Percentiles rank a stretch among this genome's conserved stretches.
Evolutionary conservation across 2,888 invertebrate genomes (phyloP).

Genomic region (Aphodius sticticus): DNA sequence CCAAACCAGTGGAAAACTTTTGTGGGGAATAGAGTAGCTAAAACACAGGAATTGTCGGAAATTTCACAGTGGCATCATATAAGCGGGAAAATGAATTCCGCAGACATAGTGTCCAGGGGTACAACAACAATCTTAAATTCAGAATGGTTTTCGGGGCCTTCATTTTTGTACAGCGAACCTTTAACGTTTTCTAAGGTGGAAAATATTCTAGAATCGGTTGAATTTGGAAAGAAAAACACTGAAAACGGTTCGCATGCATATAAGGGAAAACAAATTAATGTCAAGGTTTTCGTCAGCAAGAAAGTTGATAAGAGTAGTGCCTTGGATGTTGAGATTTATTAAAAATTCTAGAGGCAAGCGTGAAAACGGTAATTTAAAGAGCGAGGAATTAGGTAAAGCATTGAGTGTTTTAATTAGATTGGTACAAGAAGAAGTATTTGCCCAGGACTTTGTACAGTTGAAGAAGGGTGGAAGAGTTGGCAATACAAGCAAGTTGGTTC

Average conservation of each 20-base stretch:
- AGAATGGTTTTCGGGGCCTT: too few relatives aligned
- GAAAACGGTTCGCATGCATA: too few relatives aligned
- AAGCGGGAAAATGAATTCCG: constrained; percentile 33
- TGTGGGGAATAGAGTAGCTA: background rate
- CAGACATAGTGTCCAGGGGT: constrained; percentile 36
- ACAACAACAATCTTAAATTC: too few relatives aligned
- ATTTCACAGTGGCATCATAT: constrained; percentile 33
- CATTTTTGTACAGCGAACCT: constrained; percentile 6
- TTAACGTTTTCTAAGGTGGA: too few relatives aligned
- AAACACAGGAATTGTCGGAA: constrained; percentile 27
- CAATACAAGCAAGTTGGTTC: constrained; percentile 13
- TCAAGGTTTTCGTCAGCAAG: background rate
- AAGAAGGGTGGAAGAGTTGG: background rate
- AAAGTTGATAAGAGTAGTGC: constrained; percentile 12
- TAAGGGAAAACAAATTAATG: too few relatives aligned
- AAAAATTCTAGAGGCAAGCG: constrained; percentile 15
- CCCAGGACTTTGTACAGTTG: constrained; percentile 12
- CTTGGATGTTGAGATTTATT: constrained; percentile 22
- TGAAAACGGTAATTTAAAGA: background rate
- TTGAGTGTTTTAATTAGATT: background rate
- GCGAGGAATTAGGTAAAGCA: constrained; percentile 5
- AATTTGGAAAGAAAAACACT: too few relatives aligned
- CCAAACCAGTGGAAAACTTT: background rate
- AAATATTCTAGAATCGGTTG: too few relatives aligned
- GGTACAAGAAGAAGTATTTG: constrained; percentile 23